Evolutionary conservation across 2,888 invertebrate species (phyloP).

Genomic region (Aphelenchoides bicaudatus): DNA sequence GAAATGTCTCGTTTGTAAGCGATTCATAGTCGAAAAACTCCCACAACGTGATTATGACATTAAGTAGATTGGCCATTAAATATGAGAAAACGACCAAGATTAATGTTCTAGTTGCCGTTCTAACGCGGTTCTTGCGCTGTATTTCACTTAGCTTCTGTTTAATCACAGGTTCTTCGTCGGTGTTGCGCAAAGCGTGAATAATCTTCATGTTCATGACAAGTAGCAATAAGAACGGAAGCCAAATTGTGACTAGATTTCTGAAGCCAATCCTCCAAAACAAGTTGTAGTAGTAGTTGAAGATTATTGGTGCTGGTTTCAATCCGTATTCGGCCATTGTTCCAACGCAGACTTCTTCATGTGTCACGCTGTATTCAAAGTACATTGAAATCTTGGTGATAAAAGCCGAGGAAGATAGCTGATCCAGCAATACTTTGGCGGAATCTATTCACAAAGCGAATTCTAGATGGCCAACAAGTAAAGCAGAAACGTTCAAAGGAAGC

Average conservation of each 20-base stretch:
- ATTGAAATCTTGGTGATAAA: too few relatives aligned
- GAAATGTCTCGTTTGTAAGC: conserved; percentile 22
- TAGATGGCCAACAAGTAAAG: conserved; percentile 35
- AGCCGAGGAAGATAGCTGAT: conserved; percentile 41
- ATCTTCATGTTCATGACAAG: conserved; percentile 46
- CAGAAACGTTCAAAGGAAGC: conserved; percentile 52
- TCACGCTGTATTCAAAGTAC: conserved; percentile 36
- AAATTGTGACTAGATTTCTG: conserved; percentile 49
- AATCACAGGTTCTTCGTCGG: neutral
- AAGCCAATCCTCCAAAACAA: conserved; percentile 41
- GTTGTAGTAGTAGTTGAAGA: conserved; percentile 38
- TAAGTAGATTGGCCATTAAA: conserved; percentile 51
- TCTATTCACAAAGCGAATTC: conserved; percentile 33
- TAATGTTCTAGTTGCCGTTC: conserved; percentile 50
- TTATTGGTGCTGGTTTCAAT: conserved; percentile 38
- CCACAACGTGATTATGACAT: conserved; percentile 55
- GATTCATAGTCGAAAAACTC: conserved; percentile 45
- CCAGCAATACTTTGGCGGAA: conserved; percentile 42
- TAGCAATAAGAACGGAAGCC: conserved; percentile 50
- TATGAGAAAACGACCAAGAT: conserved; percentile 52
- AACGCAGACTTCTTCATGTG: conserved; percentile 34
- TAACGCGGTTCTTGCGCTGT: conserved; percentile 39
- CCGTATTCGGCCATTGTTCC: conserved; percentile 49
- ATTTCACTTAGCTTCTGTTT: conserved; percentile 12
- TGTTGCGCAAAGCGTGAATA: conserved; percentile 22